These are phyloP conservation scores for Stomorhina lunata DNA, from an alignment of 2,888 invertebrate species.

Conservation along the genomic window DNA sequence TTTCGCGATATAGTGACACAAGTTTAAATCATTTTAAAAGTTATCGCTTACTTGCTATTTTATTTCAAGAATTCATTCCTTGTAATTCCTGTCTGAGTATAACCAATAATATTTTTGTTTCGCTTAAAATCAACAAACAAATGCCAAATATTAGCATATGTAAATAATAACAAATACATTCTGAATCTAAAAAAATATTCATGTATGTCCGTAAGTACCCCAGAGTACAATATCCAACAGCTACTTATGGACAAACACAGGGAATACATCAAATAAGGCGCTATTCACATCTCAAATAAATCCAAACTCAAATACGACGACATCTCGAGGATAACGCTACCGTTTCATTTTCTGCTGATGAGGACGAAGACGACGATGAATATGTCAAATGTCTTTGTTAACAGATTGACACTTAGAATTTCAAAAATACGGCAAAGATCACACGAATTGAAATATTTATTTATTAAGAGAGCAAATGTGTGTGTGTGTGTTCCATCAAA, in stretches of 20 bases:
- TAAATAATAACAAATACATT: conserved; percentile 31
- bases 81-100: not conserved
- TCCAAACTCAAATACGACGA: not conserved
- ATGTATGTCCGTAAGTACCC: not conserved
- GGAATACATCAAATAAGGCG: not conserved
- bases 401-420: conserved; percentile 60
- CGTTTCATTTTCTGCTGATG: too few relatives aligned
- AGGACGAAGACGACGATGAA: conserved; percentile 28
- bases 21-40: too few relatives aligned
- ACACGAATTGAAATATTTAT: not conserved
- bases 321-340: not conserved
- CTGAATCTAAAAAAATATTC: not conserved
- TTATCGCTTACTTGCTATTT: too few relatives aligned
- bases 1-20: too few relatives aligned
- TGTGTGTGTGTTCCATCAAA: not conserved
- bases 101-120: not conserved
- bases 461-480: not conserved
- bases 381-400: conserved; percentile 61
- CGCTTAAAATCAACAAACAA: conserved; percentile 37
- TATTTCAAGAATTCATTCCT: not conserved
- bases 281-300: not conserved
- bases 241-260: not conserved
- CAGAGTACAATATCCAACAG: not conserved
- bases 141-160: conserved; percentile 60
- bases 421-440: conserved; percentile 45